Evolutionary conservation across 23 tunicate genomes (phyloP).

Genomic region (Halocynthia aurantium): DNA sequence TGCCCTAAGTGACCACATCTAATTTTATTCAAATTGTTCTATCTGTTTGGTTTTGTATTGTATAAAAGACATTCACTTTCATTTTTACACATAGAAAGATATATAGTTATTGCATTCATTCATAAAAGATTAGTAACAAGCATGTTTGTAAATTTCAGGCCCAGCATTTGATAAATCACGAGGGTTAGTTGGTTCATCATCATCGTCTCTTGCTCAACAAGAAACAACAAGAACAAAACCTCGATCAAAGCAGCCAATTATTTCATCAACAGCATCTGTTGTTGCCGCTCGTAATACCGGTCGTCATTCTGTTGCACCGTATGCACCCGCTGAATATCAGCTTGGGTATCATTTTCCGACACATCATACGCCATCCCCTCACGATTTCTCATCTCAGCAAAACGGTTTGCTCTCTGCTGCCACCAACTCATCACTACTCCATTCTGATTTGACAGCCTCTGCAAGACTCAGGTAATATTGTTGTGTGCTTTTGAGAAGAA

Average conservation of each 20-base stretch:
- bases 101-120: no score
- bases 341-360: conserved; percentile 64
- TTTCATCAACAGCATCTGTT: conserved; percentile 12
- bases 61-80: no score
- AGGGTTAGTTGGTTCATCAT: not conserved
- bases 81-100: no score
- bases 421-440: conserved; percentile 47
- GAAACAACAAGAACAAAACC: conserved; percentile 1
- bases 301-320: conserved; percentile 16
- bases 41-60: no score
- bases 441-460: conserved; percentile 72
- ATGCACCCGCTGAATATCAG: conserved; percentile 29
- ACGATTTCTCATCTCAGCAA: conserved; percentile 55
- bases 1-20: no score
- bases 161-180: not conserved
- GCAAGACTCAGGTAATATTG: conserved; percentile 63
- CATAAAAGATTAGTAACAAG: no score
- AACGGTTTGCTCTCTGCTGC: conserved; percentile 74
- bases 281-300: not conserved
- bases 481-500: no score
- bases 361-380: conserved; percentile 45
- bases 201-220: conserved; percentile 9
- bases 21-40: no score
- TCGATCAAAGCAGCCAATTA: conserved; percentile 15
- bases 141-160: no score